Evolutionary conservation across 2,113 vertebrate genomes (phyloP), one percentile per base, ranked within the genome.

Genomic region (Bos javanicus): DNA sequence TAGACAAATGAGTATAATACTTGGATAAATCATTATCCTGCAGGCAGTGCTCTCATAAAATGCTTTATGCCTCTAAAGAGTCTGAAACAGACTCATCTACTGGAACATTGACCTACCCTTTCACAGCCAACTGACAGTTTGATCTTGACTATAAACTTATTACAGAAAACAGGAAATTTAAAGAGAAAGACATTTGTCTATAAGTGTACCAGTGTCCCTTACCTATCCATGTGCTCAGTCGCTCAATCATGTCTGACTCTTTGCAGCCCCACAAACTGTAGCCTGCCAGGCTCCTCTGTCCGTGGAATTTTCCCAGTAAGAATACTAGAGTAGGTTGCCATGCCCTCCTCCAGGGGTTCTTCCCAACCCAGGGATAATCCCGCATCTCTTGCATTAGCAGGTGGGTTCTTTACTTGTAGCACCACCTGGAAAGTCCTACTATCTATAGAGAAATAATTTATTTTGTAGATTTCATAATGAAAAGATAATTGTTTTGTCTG

Each of bases 111-210:
- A 33, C 96, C 13, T 81, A 67, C 36, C 50, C 19, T 90, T 97
- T 84, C 87, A 96, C 80, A 92, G 1, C 9, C 95, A 95, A 62
- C 36, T 91, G 95, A 85, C 59, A 89, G 87, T 78, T 84, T 33
- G 71, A 87, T 93, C 5, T 95, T 96, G 59, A 76, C 46, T 97
- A 98, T 33, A 59, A 95, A 86, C 87, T 81, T 97, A 93, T 81
- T 97, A 80, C 2, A 98, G 78, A 84, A 0, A 0, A 86, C 6
- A 84, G 48, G 17, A 97, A 96, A 97, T 96, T 95, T 81, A 91
- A 93, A 80, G 52, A 71, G 97, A 97, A 97, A 86, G 67, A 28
- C 7, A 19, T 83, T 95, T 13, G 82, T 60, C 97, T 86, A 76
- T 76, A 96, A 98, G 90, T 15, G 91, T 60, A 39, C 74, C 50